Evolutionary conservation across 2,888 invertebrate species (phyloP).

Genomic region (Pterobdella sp.): DNA sequence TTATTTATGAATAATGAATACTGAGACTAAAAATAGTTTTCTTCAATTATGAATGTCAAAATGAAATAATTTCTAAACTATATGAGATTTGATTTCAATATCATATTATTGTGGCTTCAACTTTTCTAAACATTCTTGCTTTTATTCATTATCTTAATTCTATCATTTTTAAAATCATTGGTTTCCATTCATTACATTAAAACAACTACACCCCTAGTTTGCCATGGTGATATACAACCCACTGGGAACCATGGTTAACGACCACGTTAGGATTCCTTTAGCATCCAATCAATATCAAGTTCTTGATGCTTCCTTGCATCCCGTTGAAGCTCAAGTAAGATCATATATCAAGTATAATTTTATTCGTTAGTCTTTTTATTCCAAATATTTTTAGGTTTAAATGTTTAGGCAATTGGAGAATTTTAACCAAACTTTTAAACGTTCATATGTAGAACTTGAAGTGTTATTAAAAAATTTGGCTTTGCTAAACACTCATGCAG

Average conservation of each 20-base stretch:
- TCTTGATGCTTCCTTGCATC: constrained; percentile 56
- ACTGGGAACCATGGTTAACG: constrained; percentile 57
- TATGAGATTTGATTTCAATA: not conserved
- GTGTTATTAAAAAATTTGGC: too few relatives aligned
- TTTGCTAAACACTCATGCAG: too few relatives aligned
- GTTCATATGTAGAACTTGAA: too few relatives aligned
- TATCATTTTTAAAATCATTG: too few relatives aligned
- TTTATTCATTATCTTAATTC: too few relatives aligned
- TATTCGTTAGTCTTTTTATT: too few relatives aligned
- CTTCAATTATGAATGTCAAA: not conserved
- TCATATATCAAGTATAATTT: not conserved
- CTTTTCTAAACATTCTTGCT: not conserved
- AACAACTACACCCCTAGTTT: constrained; percentile 52
- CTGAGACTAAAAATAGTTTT: too few relatives aligned
- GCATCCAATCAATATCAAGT: constrained; percentile 57
- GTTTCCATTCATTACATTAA: not conserved
- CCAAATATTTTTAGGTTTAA: too few relatives aligned
- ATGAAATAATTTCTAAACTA: not conserved
- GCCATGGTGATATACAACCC: constrained; percentile 76
- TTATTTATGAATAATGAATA: too few relatives aligned
- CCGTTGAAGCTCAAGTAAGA: constrained; percentile 41
- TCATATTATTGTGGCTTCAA: not conserved
- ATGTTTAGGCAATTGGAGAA: too few relatives aligned
- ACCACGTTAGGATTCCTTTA: constrained; percentile 57
- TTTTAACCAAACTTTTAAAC: too few relatives aligned